These are phyloP conservation scores for Psittacula derbiana DNA, from an alignment of 2,797 vertebrate genomes.

Conservation along the genomic window DNA sequence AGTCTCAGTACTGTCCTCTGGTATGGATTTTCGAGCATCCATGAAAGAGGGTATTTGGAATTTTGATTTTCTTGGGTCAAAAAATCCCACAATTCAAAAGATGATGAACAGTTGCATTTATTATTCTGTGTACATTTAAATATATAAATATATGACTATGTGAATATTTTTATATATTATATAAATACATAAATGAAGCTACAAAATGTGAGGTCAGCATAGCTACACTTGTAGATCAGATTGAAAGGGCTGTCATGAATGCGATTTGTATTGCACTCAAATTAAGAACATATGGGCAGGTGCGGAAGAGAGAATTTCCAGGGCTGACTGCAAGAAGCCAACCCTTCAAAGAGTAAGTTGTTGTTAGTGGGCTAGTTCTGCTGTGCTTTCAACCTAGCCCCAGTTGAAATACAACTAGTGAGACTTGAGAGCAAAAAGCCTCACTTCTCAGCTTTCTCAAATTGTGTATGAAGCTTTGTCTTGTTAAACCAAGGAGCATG, in stretches of 20 bases:
- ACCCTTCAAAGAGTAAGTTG: background rate
- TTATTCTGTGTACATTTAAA: background rate
- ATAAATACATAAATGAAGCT: background rate
- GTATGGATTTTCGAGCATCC: background rate
- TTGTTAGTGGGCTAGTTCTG: background rate
- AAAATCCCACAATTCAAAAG: background rate
- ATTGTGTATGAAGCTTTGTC: background rate
- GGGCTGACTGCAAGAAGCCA: background rate
- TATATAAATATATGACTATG: background rate
- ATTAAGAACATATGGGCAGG: background rate
- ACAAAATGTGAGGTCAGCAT: background rate
- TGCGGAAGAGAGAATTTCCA: background rate
- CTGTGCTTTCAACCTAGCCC: background rate
- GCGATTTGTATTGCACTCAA: background rate
- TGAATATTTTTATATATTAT: background rate
- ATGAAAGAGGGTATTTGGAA: background rate
- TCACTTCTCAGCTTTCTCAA: background rate
- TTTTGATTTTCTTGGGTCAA: background rate
- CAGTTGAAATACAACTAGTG: background rate
- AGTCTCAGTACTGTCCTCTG: background rate
- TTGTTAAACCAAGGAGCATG: background rate
- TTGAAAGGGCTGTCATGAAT: background rate
- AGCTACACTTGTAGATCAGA: background rate
- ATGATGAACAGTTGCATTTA: background rate
- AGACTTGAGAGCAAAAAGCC: background rate